A percentile compares a stretch with the other conserved stretches of the same genome.
These are phyloP conservation scores for Thamnaconus septentrionalis DNA, from an alignment of 2,113 vertebrate genomes.

Conservation along the genomic window DNA sequence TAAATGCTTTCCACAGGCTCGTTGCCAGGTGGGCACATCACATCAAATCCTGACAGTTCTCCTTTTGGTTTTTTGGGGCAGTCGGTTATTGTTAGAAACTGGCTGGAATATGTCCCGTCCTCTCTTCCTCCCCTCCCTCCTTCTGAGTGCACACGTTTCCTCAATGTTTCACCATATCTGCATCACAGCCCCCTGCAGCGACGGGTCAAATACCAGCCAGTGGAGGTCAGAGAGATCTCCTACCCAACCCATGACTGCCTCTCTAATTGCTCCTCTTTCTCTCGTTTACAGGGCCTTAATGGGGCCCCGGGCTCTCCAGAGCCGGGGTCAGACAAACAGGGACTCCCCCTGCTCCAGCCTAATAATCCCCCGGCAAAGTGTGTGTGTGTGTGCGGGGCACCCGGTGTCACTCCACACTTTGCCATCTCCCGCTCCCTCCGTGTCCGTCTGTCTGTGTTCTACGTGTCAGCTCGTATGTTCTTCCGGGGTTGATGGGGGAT, in stretches of 20 bases:
- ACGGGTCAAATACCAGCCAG: conserved; percentile 61
- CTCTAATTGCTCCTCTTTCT: conserved; percentile 65
- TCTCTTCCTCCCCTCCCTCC: background rate
- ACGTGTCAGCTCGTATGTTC: background rate
- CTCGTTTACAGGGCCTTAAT: conserved; percentile 52
- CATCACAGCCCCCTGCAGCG: conserved; percentile 33
- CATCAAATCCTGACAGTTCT: too few species aligned
- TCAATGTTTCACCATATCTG: conserved; percentile 28
- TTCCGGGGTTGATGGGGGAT: too few species aligned
- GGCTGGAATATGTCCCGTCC: too few species aligned
- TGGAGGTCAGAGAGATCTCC: conserved; percentile 52
- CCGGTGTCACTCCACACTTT: too few species aligned
- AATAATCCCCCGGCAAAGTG: conserved; percentile 27
- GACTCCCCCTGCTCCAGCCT: conserved; percentile 8
- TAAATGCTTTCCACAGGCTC: too few species aligned
- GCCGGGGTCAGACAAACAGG: conserved; percentile 31
- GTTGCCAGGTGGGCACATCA: too few species aligned
- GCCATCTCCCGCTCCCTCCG: conserved; percentile 12
- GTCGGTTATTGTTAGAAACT: too few species aligned
- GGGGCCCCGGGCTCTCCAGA: conserved; percentile 21
- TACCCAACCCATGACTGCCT: conserved; percentile 48
- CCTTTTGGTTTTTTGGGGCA: too few species aligned
- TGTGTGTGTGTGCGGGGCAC: conserved; percentile 19
- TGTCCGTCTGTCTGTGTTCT: conserved; percentile 29
- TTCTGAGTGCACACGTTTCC: conserved; percentile 17